These are phyloP conservation scores for Heliornis fulica DNA, from an alignment of 2,113 vertebrate genomes.

Conservation along the genomic window DNA sequence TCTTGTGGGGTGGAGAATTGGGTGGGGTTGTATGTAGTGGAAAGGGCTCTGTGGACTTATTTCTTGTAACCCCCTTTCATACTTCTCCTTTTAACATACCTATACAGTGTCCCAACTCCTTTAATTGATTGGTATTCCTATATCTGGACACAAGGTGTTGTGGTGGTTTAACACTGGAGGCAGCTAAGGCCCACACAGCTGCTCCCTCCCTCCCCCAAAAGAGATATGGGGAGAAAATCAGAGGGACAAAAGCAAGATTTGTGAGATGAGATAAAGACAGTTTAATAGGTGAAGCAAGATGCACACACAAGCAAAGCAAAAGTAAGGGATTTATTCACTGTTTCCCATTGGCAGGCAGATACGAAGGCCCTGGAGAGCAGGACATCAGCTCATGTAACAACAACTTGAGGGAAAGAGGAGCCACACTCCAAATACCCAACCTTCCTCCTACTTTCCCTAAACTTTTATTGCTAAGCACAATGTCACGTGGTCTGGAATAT, in stretches of 20 bases:
- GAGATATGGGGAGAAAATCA: neutral
- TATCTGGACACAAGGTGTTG: neutral
- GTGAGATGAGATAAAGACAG: neutral
- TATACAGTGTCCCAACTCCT: neutral
- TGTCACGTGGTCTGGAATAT: neutral
- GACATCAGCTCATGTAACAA: rapidly evolving
- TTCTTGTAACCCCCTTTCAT: neutral
- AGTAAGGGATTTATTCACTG: neutral
- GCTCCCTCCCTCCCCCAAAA: neutral
- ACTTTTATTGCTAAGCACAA: neutral
- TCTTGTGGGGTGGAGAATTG: too few species aligned
- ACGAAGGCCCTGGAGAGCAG: neutral
- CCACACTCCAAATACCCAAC: neutral
- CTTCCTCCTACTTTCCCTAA: neutral
- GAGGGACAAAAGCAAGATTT: neutral
- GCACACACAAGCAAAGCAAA: neutral
- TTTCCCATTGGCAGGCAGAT: neutral
- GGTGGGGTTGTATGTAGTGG: too few species aligned
- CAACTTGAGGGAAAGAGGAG: neutral
- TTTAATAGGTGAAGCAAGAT: neutral
- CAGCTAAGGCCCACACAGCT: neutral
- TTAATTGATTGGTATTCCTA: neutral
- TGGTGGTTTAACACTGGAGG: neutral
- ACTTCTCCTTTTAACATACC: neutral
- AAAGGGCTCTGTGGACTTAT: neutral